A percentile compares a stretch with the other conserved stretches of the same genome.
phyloP scores from a whole-genome alignment of 1,140 invertebrate species.

The Branchinecta lindahli region DNA sequence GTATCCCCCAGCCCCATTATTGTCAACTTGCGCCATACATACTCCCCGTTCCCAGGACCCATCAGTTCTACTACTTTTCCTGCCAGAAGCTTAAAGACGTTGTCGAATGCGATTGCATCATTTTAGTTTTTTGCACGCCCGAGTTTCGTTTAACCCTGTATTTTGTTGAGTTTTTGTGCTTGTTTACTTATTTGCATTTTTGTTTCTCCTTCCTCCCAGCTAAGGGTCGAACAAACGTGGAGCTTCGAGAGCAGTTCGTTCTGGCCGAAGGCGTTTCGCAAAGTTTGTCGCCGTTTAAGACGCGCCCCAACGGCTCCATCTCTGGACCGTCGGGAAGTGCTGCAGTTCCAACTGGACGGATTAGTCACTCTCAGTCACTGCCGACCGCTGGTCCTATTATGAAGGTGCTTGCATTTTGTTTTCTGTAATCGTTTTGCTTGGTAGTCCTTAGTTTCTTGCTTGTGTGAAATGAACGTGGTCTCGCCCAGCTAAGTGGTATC shows the following conservation, averaged over 20 bases:
- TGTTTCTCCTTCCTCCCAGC: constrained; percentile 41
- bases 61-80: too few species aligned
- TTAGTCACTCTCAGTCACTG: constrained; percentile 42
- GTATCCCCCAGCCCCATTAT: too few species aligned
- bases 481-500: neutral
- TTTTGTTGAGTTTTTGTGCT: neutral
- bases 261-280: constrained; percentile 92
- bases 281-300: constrained; percentile 89
- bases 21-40: too few species aligned
- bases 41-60: too few species aligned
- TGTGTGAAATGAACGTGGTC: constrained; percentile 11
- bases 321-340: constrained; percentile 42
- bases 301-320: constrained; percentile 50
- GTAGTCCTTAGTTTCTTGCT: constrained; percentile 14
- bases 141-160: neutral
- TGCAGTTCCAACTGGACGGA: constrained; percentile 16
- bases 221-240: constrained; percentile 98
- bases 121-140: too few species aligned
- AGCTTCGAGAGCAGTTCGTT: constrained; percentile 96
- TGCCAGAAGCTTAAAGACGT: too few species aligned
- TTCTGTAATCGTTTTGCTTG: constrained; percentile 27
- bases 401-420: constrained; percentile 46
- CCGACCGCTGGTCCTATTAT: constrained; percentile 68
- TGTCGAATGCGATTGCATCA: too few species aligned
- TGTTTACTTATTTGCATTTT: neutral